Evolutionary conservation across 2,797 vertebrate genomes (phyloP).

Genomic region (Lithobates sylvaticus): DNA sequence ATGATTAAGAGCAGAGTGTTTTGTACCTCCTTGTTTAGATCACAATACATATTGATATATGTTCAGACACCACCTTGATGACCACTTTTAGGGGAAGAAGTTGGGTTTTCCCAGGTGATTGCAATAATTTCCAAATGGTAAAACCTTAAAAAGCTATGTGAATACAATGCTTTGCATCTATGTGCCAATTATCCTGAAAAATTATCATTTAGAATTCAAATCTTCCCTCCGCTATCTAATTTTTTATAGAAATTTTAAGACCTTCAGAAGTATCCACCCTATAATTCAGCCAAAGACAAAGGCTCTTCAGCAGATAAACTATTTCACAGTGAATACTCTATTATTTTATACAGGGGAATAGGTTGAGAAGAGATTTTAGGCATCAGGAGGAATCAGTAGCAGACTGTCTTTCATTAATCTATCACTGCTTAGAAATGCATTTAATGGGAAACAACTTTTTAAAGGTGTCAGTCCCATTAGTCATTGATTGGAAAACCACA

Average conservation of each 20-base stretch:
- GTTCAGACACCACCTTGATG: too few species aligned
- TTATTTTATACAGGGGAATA: neutral
- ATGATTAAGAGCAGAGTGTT: too few species aligned
- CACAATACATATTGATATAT: too few species aligned
- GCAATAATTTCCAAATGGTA: too few species aligned
- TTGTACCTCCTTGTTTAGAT: too few species aligned
- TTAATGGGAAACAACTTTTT: constrained; percentile 47
- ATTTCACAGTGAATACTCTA: neutral
- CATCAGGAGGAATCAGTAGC: constrained; percentile 21
- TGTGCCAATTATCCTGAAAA: neutral
- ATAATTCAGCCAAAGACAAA: neutral
- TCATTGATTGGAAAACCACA: constrained; percentile 40
- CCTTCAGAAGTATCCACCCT: neutral
- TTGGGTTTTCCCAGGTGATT: too few species aligned
- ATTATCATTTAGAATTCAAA: neutral
- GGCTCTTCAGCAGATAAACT: neutral
- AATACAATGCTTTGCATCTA: too few species aligned
- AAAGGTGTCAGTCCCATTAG: constrained; percentile 46
- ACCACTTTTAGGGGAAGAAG: too few species aligned
- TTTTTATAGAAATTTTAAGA: neutral
- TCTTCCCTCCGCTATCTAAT: neutral
- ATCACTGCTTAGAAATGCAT: constrained; percentile 23
- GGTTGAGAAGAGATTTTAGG: constrained; percentile 1
- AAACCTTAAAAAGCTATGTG: too few species aligned
- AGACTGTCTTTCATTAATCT: constrained; percentile 37